A percentile compares a stretch with the other conserved stretches of the same genome.
Evolutionary conservation across 2,888 invertebrate genomes (phyloP).

Genomic region (Trachelus stipa): DNA sequence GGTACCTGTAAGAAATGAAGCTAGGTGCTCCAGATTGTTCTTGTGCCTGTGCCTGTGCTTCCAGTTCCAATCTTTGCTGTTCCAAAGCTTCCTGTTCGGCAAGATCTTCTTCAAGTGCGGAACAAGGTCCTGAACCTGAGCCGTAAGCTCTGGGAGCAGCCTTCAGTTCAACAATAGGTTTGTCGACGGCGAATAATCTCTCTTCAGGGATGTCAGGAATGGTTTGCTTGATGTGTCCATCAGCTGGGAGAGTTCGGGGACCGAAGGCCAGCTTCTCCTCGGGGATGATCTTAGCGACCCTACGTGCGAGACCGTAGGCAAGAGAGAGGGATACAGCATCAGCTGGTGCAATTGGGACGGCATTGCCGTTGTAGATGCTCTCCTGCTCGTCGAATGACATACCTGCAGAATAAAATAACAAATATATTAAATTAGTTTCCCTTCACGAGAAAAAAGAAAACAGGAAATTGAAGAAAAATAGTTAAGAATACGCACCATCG

Average conservation of each 20-base stretch:
- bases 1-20: conserved; percentile 43
- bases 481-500: not conserved
- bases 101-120: conserved; percentile 33
- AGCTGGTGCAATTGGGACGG: conserved; percentile 31
- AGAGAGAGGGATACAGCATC: conserved; percentile 51
- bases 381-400: conserved; percentile 34
- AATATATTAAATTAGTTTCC: not conserved
- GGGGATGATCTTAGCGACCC: conserved; percentile 59
- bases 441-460: not conserved
- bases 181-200: conserved; percentile 68
- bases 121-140: not conserved
- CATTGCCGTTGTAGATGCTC: conserved; percentile 27
- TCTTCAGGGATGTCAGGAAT: conserved; percentile 68
- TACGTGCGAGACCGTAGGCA: conserved; percentile 57
- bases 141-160: conserved; percentile 20
- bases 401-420: conserved; percentile 8
- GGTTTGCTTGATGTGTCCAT: conserved; percentile 46
- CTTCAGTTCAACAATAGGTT: conserved; percentile 69
- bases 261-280: conserved; percentile 71
- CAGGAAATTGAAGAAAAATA: not conserved
- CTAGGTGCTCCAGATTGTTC: conserved; percentile 4
- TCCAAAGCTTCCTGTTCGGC: conserved; percentile 47
- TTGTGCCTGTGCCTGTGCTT: conserved; percentile 20
- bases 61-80: conserved; percentile 35
- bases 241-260: conserved; percentile 67